Conservation (phyloP, 2,113 vertebrate species). For the Brachyhypopomus gauderio region DNA sequence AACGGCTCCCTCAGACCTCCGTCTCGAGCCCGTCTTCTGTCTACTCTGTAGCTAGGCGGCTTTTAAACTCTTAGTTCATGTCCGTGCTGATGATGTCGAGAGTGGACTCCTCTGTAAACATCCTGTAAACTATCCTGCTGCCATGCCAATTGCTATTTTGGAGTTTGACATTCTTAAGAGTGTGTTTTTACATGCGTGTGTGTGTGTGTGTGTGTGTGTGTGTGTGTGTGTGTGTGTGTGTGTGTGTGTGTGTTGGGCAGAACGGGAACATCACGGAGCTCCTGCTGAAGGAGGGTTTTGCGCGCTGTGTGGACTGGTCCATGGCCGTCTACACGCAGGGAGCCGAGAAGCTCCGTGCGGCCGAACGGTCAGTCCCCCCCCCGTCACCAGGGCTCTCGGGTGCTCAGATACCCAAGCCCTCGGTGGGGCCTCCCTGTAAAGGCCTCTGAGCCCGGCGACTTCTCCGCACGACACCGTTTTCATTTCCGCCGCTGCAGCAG, state of each 20-base stretch:
- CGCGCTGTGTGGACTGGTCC: slow-evolving; percentile 97
- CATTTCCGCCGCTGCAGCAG: background rate
- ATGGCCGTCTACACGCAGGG: slow-evolving; percentile 95
- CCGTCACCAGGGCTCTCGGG: too few species aligned
- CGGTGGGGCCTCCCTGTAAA: too few species aligned
- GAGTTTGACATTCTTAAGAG: background rate
- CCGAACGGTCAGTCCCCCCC: slow-evolving; percentile 79
- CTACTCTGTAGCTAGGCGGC: too few species aligned
- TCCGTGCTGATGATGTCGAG: too few species aligned
- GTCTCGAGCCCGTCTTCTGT: too few species aligned
- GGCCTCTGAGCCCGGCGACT: background rate
- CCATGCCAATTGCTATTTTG: background rate
- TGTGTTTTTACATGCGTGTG: background rate
- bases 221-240: slow-evolving; percentile 8
- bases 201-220: slow-evolving; percentile 18
- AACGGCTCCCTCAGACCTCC: too few species aligned
- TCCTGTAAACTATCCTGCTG: background rate
- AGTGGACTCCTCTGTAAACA: background rate
- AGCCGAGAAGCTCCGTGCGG: slow-evolving; percentile 90
- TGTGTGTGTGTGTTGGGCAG: slow-evolving; percentile 63
- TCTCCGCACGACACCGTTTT: background rate
- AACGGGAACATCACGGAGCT: slow-evolving; percentile 98
- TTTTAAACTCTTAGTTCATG: too few species aligned
- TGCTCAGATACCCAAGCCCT: too few species aligned
- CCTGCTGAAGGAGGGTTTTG: slow-evolving; percentile 92